These are phyloP conservation scores for Eriosoma lanigerum DNA, from an alignment of 1,140 invertebrate species.

Conservation along the genomic window DNA sequence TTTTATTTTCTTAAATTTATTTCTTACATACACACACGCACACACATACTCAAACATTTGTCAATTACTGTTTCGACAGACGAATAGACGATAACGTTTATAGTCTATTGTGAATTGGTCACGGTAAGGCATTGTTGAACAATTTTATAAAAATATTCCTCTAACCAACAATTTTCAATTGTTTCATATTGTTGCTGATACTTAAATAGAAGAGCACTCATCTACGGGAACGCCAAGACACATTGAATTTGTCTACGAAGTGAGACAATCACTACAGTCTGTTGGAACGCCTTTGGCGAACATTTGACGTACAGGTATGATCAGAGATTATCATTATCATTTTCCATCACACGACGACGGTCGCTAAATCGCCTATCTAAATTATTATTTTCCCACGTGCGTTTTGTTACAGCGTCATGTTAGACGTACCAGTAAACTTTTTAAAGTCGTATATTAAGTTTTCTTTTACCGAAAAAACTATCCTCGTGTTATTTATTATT, in stretches of 20 bases:
- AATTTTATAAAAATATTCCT: not conserved
- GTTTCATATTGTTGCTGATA: not conserved
- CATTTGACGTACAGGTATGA: slow-evolving; percentile 40
- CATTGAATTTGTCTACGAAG: not conserved
- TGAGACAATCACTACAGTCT: not conserved
- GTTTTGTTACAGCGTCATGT: no score
- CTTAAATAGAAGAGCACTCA: not conserved
- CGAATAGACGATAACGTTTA: no score
- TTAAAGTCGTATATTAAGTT: no score
- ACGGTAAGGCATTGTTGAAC: not conserved
- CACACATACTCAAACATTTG: not conserved
- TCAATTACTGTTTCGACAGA: not conserved
- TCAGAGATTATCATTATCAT: not conserved
- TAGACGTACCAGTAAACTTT: no score
- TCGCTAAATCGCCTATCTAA: no score
- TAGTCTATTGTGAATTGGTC: not conserved
- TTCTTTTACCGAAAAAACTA: no score
- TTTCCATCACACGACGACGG: no score
- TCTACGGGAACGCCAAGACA: not conserved
- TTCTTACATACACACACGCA: not conserved
- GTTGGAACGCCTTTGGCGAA: slow-evolving; percentile 29
- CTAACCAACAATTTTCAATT: not conserved
- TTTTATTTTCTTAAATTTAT: not conserved
- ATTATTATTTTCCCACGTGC: no score
- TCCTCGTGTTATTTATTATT: no score